Evolutionary conservation across 2,888 invertebrate genomes (phyloP).

Genomic region (Nomada ferruginata): DNA sequence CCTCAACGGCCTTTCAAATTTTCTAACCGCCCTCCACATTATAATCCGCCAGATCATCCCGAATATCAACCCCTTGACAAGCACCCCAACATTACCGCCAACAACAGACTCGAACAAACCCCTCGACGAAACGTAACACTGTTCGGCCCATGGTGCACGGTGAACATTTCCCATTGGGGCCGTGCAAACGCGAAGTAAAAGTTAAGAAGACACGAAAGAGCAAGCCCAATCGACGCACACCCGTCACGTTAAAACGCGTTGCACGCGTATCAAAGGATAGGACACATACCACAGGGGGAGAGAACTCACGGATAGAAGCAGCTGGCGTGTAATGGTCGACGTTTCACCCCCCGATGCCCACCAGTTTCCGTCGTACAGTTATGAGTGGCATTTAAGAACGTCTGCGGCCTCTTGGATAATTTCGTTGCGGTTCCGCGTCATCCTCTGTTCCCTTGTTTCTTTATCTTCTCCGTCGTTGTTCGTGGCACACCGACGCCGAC

Average conservation of each 20-base stretch:
- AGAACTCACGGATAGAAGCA: conserved; percentile 16
- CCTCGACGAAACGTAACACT: neutral
- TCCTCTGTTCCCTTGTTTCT: conserved; percentile 25
- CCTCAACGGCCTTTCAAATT: neutral
- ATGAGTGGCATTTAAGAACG: conserved; percentile 52
- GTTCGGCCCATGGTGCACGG: neutral
- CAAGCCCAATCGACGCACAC: conserved; percentile 49
- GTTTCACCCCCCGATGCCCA: conserved; percentile 36
- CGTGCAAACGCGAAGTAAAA: neutral
- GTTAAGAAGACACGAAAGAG: conserved; percentile 36
- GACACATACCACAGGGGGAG: conserved; percentile 25
- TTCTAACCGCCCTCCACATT: neutral
- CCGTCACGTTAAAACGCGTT: neutral
- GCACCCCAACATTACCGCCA: neutral
- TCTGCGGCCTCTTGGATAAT: conserved; percentile 58
- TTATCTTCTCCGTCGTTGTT: conserved; percentile 23
- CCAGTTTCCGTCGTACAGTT: conserved; percentile 39
- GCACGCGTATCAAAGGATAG: conserved; percentile 14
- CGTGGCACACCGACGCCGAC: neutral
- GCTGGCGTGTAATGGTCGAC: conserved; percentile 51
- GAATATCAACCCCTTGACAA: neutral
- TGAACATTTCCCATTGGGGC: conserved; percentile 5
- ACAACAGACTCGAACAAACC: neutral
- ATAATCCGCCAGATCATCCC: neutral
- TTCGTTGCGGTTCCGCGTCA: conserved; percentile 58